Evolutionary conservation across 2,113 vertebrate genomes (phyloP), one percentile per base, ranked within the genome.

Genomic region (Cynopterus brachyotis): DNA sequence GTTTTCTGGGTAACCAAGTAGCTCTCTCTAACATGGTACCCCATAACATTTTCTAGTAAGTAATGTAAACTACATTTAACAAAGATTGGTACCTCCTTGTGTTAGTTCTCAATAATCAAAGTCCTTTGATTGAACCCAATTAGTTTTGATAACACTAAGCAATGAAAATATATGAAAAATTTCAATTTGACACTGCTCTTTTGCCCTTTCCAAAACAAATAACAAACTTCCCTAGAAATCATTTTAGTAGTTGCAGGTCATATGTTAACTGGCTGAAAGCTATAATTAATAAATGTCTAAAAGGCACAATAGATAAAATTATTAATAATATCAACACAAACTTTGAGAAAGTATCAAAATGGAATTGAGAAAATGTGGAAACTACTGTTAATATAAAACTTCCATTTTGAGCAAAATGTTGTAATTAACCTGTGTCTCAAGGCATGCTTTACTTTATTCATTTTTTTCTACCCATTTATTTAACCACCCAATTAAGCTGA

Each of bases 251-350:
- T 55, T 87, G 15, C 8, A 60, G 47, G 32, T 89, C 42, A 57
- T 91, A 70, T 45, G 0, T 64, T 82, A 92, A 81, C 76, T 37
- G 32, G 20, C 15, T 67, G 1, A 4, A 76, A 6, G 13, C 75
- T 62, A 91, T 95, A 95, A 84, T 60, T 87, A 87, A 64, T 89
- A 92, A 95, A 66, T 55, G 10, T 75, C n/a, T 83, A 12, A 86
- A 13, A 42, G n/a, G 7, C 19, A 79, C 57, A 89, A 53, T 17
- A 66, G 5, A 32, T 73, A 20, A 92, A 83, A 91, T 69, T 64
- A 79, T 45, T 3, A 32, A 80, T 59, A 53, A 37, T 60, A 84
- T 53, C 22, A 93, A 13, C 9, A 24, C 47, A 42, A 95, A 82
- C 11, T 60, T 66, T 47, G 10, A 92, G 8, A 70, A 24, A 42